Evolutionary conservation across 2,113 vertebrate species (phyloP).

Genomic region (Strix aluco): DNA sequence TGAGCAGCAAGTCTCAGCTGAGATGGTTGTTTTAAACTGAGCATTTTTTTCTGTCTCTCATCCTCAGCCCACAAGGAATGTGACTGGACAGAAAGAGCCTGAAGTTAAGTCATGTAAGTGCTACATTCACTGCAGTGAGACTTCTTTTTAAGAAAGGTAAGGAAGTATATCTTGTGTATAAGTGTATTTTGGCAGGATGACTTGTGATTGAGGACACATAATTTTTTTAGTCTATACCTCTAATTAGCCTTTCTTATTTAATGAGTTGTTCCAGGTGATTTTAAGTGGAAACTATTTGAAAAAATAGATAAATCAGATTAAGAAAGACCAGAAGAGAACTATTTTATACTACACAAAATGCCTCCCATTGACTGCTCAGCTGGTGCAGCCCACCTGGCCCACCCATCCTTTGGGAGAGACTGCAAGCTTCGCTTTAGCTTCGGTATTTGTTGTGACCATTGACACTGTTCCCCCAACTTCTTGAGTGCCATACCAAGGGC

Average conservation of each 20-base stretch:
- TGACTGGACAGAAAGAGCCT: neutral
- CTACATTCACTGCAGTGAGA: neutral
- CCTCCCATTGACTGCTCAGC: neutral
- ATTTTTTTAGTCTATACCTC: neutral
- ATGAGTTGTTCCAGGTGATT: neutral
- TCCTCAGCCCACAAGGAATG: neutral
- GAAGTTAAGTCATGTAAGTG: neutral
- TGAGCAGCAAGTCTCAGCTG: neutral
- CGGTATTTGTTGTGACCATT: neutral
- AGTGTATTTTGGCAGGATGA: neutral
- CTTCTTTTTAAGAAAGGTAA: neutral
- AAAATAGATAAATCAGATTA: neutral
- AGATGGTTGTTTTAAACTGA: neutral
- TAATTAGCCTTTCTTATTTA: neutral
- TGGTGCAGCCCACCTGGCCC: neutral
- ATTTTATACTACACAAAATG: neutral
- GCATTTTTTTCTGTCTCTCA: neutral
- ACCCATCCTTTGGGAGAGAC: neutral
- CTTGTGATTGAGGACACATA: neutral
- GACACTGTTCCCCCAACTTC: neutral
- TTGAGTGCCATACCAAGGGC: fast-evolving
- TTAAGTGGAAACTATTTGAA: neutral
- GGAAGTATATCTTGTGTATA: neutral
- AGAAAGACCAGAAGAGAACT: neutral
- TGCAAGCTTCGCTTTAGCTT: neutral